phyloP scores from a whole-genome alignment of 1,140 invertebrate genomes.

The Neuroterus valhalla region DNA sequence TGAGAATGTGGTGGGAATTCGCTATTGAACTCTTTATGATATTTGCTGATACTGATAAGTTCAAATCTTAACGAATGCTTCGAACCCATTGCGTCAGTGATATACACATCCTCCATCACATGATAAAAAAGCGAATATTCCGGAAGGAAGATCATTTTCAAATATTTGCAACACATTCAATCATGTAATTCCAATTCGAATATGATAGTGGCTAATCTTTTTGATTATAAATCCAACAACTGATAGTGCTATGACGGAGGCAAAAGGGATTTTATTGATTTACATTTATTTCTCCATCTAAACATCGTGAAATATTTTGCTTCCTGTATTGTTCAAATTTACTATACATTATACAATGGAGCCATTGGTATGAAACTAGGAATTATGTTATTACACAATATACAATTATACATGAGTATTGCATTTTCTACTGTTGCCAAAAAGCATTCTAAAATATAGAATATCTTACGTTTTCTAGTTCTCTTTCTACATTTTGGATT shows the following conservation, averaged over 20 bases:
- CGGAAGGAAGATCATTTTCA: not conserved
- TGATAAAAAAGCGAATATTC: not conserved
- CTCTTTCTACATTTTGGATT: not conserved
- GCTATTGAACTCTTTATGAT: conserved; percentile 3
- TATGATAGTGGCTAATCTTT: too few species aligned
- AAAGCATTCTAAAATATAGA: not conserved
- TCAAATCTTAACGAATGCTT: too few species aligned
- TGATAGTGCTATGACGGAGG: too few species aligned
- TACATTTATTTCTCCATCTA: too few species aligned
- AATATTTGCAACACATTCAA: not conserved
- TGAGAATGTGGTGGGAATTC: not conserved
- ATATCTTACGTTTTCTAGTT: not conserved
- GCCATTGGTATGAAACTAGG: too few species aligned
- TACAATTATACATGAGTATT: not conserved
- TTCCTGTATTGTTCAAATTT: too few species aligned
- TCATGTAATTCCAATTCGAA: too few species aligned
- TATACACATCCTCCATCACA: conserved; percentile 7
- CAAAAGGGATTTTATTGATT: too few species aligned
- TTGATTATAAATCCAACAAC: too few species aligned
- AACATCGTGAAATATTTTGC: too few species aligned
- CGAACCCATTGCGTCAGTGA: not conserved
- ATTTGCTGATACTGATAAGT: not conserved
- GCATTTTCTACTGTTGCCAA: not conserved
- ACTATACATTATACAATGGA: too few species aligned
- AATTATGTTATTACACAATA: not conserved